Percentiles rank a stretch among this genome's conserved stretches.
These are phyloP conservation scores for Fissipunctia ypsillon DNA, from an alignment of 2,888 invertebrate species.

Conservation along the genomic window DNA sequence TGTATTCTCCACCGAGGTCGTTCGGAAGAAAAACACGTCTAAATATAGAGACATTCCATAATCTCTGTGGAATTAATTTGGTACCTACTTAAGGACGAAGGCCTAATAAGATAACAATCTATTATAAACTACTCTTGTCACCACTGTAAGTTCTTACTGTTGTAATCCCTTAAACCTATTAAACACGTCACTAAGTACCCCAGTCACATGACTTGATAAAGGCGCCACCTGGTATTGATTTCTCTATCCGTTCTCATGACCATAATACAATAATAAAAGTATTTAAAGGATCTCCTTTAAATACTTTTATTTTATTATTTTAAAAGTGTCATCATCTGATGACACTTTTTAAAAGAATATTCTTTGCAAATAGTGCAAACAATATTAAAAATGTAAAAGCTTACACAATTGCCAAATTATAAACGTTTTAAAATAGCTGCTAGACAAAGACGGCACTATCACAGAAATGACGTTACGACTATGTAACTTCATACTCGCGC, in stretches of 20 bases:
- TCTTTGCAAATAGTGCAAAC: too few species aligned
- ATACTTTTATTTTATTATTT: too few species aligned
- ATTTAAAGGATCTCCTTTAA: too few species aligned
- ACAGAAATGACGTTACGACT: too few species aligned
- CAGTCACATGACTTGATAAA: conserved; percentile 18
- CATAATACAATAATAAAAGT: neutral
- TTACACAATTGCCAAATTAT: too few species aligned
- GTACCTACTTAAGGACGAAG: neutral
- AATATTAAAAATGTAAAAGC: too few species aligned
- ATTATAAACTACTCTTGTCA: conserved; percentile 38
- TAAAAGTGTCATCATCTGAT: too few species aligned
- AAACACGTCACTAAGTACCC: conserved; percentile 21
- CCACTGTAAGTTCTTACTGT: conserved; percentile 4
- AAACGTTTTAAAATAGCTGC: too few species aligned
- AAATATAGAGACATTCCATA: conserved; percentile 15
- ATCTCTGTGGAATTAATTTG: conserved; percentile 3
- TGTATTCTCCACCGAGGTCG: conserved; percentile 19
- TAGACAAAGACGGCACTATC: too few species aligned
- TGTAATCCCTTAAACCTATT: conserved; percentile 44
- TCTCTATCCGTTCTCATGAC: neutral
- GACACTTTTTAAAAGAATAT: too few species aligned
- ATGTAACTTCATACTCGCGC: too few species aligned
- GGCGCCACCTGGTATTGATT: conserved; percentile 14
- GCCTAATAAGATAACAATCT: conserved; percentile 47
- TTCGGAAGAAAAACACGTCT: conserved; percentile 19